Percentiles rank a stretch among this genome's conserved stretches.
These are phyloP conservation scores for Botia almorhae DNA, from an alignment of 2,797 vertebrate genomes.

Conservation along the genomic window DNA sequence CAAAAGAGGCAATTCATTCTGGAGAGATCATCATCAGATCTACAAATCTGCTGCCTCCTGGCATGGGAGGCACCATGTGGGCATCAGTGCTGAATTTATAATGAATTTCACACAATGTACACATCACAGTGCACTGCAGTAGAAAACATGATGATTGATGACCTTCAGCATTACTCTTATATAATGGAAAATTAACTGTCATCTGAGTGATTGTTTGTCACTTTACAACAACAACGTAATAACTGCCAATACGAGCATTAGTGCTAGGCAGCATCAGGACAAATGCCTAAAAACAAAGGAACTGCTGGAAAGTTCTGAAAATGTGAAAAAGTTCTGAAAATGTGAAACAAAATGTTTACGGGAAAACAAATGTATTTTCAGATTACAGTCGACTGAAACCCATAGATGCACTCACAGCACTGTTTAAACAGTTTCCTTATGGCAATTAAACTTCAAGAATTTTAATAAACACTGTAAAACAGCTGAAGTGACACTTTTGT, in stretches of 20 bases:
- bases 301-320: constrained; percentile 3
- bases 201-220: not conserved
- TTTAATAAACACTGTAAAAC: too few species aligned
- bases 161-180: not conserved
- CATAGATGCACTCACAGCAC: not conserved
- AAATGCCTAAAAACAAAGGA: not conserved
- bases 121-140: not conserved
- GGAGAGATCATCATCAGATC: not conserved
- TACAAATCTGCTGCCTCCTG: constrained; percentile 6
- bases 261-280: not conserved
- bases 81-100: not conserved
- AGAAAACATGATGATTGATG: not conserved
- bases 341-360: not conserved
- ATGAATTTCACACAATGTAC: constrained; percentile 14
- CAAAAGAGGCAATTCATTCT: constrained; percentile 5
- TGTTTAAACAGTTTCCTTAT: not conserved
- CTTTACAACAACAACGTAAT: not conserved
- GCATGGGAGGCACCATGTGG: constrained; percentile 20
- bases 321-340: constrained; percentile 3
- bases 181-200: not conserved
- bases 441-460: not conserved
- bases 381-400: not conserved
- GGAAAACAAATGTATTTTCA: not conserved
- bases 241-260: not conserved
- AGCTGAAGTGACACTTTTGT: too few species aligned